Percentiles rank a stretch among this genome's conserved stretches.
Evolutionary conservation across 1,140 invertebrate species (phyloP).

Genomic region (Panulirus ornatus): DNA sequence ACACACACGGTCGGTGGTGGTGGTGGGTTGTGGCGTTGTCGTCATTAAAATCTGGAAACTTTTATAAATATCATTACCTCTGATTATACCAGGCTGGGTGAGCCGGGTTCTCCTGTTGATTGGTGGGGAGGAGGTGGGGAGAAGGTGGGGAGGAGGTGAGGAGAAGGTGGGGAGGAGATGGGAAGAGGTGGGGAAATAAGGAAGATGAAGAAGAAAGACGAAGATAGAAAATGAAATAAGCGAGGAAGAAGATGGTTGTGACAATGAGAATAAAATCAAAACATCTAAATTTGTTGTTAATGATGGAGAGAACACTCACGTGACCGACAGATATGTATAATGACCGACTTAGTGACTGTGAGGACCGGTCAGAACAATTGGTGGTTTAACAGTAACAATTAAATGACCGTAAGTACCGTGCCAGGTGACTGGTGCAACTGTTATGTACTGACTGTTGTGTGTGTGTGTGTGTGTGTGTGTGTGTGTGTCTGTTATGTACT

Average conservation of each 20-base stretch:
- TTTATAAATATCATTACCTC: conserved; percentile 49
- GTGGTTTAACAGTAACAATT: no score
- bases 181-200: not conserved
- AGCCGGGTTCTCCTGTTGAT: conserved; percentile 1
- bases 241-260: no score
- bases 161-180: not conserved
- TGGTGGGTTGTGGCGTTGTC: not conserved
- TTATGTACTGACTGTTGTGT: no score
- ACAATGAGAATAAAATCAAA: not conserved
- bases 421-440: no score
- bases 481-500: no score
- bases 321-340: no score
- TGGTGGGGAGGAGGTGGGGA: not conserved
- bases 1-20: not conserved
- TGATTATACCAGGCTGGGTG: conserved; percentile 29
- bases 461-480: no score
- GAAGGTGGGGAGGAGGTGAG: conserved; percentile 6
- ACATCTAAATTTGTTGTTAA: not conserved
- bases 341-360: no score
- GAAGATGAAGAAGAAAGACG: not conserved
- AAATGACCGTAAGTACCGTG: no score
- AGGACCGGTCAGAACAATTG: no score
- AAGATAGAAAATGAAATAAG: not conserved
- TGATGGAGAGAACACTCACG: no score
- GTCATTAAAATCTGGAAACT: conserved; percentile 42